Percentiles rank a stretch among this genome's conserved stretches.
Evolutionary conservation across 2,113 vertebrate genomes (phyloP).

Genomic region (Nestor notabilis): DNA sequence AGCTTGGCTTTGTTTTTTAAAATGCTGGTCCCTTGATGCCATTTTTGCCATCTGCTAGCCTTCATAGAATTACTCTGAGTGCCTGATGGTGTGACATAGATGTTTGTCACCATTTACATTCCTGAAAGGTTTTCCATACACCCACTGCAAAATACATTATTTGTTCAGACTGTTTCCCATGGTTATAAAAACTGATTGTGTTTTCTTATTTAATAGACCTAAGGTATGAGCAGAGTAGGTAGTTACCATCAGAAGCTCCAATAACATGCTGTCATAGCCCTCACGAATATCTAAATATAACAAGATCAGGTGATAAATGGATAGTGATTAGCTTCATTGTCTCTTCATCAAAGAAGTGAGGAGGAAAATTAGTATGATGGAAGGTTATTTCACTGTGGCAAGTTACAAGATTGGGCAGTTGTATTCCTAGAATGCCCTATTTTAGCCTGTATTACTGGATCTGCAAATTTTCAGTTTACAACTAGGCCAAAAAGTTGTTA

Average conservation of each 20-base stretch:
- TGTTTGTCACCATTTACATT: background rate
- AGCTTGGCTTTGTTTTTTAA: conserved; percentile 4
- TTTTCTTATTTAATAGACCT: background rate
- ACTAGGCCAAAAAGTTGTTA: background rate
- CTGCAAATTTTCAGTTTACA: background rate
- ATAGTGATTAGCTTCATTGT: background rate
- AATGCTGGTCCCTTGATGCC: background rate
- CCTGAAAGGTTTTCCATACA: background rate
- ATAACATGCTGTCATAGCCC: background rate
- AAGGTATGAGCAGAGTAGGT: background rate
- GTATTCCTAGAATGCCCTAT: background rate
- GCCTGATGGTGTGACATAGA: background rate
- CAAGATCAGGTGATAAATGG: background rate
- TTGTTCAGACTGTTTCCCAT: background rate
- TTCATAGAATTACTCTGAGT: background rate
- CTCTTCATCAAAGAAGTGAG: background rate
- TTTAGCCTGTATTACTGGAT: background rate
- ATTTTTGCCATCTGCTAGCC: conserved; percentile 27
- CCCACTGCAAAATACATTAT: background rate
- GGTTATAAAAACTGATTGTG: background rate
- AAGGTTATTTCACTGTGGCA: background rate
- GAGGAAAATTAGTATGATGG: background rate
- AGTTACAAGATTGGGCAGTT: background rate
- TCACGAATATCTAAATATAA: background rate
- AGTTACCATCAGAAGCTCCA: background rate